phyloP scores from a whole-genome alignment of 2,797 vertebrate species.

The Xerus rutilus region DNA sequence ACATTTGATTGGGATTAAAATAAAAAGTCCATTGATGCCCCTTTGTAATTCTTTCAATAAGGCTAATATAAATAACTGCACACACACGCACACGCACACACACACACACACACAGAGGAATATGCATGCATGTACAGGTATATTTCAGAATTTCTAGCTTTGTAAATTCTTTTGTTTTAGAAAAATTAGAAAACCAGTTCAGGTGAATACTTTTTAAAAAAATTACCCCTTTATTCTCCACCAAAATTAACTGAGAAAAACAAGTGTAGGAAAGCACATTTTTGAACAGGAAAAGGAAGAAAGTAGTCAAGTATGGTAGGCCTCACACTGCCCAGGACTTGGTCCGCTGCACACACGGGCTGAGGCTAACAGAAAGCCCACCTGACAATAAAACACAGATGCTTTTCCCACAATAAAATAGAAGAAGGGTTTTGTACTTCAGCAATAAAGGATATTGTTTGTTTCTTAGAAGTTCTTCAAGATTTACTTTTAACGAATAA shows the following conservation, averaged over 20 bases:
- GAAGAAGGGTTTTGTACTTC: conserved; percentile 33
- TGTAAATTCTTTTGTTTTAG: neutral
- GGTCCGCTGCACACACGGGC: too few species aligned
- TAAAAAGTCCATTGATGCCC: neutral
- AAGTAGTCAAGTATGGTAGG: neutral
- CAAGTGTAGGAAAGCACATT: neutral
- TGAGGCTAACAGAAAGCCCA: neutral
- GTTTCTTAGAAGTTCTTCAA: neutral
- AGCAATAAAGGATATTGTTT: neutral
- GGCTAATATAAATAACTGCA: neutral
- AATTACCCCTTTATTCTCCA: neutral
- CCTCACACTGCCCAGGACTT: neutral
- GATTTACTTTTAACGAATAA: conserved; percentile 33
- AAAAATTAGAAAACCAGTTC: neutral
- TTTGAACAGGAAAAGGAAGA: neutral
- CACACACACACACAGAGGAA: neutral
- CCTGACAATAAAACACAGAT: neutral
- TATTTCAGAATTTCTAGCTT: neutral
- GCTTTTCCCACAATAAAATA: neutral
- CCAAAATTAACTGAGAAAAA: conserved; percentile 29
- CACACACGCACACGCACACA: neutral
- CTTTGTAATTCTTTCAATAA: conserved; percentile 37
- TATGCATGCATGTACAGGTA: too few species aligned
- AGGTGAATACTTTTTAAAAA: neutral
- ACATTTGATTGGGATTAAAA: neutral